Evolutionary conservation across 2,888 invertebrate species (phyloP).

Genomic region (Scaptomyza tumidula): DNA sequence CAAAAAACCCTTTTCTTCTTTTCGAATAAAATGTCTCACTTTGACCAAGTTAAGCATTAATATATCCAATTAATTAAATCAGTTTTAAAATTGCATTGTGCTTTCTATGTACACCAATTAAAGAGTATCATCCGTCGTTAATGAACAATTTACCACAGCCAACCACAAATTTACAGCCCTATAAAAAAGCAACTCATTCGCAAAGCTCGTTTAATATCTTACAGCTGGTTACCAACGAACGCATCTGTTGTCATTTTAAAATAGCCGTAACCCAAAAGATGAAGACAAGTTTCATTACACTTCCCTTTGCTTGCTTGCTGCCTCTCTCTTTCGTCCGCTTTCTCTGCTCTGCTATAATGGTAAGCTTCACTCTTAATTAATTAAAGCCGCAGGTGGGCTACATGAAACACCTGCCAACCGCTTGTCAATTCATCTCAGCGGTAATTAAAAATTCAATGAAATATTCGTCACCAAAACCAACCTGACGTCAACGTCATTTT

Average conservation of each 20-base stretch:
- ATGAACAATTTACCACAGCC: not conserved
- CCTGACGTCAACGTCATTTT: conserved; percentile 31
- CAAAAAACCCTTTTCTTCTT: too few species aligned
- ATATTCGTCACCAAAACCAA: conserved; percentile 36
- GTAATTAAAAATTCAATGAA: conserved; percentile 66
- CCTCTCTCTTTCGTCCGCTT: not conserved
- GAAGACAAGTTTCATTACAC: not conserved
- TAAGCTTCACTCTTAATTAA: conserved; percentile 63
- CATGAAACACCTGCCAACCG: conserved; percentile 57
- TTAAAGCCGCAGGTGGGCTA: conserved; percentile 58
- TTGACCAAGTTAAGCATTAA: too few species aligned
- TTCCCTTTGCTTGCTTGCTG: too few species aligned
- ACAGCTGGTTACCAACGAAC: conserved; percentile 25
- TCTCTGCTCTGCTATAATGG: not conserved
- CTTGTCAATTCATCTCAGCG: conserved; percentile 65
- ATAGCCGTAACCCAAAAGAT: conserved; percentile 10
- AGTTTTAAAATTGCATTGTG: not conserved
- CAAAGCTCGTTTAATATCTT: conserved; percentile 19
- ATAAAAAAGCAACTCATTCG: conserved; percentile 19
- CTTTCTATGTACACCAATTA: not conserved
- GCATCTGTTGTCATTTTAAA: conserved; percentile 29
- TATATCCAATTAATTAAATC: too few species aligned
- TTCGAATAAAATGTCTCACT: too few species aligned
- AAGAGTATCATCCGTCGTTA: conserved; percentile 3
- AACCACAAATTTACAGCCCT: conserved; percentile 9